These are phyloP conservation scores for Hydropotes inermis DNA, from an alignment of 2,113 vertebrate genomes.

Conservation along the genomic window DNA sequence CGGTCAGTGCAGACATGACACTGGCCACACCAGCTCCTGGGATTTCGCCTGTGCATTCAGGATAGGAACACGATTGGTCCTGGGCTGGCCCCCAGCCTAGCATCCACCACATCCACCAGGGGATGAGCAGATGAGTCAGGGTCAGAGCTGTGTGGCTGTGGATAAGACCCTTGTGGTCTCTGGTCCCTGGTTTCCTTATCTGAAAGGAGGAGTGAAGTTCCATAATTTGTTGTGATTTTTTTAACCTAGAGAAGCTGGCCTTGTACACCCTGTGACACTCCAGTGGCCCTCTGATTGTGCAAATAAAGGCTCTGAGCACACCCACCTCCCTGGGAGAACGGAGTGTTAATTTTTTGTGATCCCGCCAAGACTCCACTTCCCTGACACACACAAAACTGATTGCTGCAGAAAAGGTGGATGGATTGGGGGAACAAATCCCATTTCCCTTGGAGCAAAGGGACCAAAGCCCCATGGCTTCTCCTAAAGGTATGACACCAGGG, in stretches of 20 bases:
- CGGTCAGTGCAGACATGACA: slow-evolving; percentile 82
- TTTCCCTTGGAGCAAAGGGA: background rate
- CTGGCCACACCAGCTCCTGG: slow-evolving; percentile 74
- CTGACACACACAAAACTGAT: background rate
- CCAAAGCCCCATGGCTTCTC: background rate
- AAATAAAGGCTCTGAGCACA: background rate
- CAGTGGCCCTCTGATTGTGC: background rate
- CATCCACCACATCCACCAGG: background rate
- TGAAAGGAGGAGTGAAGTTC: background rate
- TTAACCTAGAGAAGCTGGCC: background rate
- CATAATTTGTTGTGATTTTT: background rate
- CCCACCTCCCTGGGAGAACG: background rate
- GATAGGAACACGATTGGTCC: background rate
- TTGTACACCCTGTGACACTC: background rate
- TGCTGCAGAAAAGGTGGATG: background rate
- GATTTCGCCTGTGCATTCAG: slow-evolving; percentile 49
- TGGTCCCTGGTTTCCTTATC: background rate
- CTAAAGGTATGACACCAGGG: background rate
- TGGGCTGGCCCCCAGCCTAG: background rate
- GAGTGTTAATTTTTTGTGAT: background rate
- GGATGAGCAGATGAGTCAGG: background rate
- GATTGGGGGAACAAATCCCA: background rate
- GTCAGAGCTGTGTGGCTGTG: background rate
- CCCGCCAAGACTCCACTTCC: background rate
- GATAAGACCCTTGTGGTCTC: background rate